Conservation (phyloP, 2,888 invertebrate species). For the Drosophila suboccidentalis region DNA sequence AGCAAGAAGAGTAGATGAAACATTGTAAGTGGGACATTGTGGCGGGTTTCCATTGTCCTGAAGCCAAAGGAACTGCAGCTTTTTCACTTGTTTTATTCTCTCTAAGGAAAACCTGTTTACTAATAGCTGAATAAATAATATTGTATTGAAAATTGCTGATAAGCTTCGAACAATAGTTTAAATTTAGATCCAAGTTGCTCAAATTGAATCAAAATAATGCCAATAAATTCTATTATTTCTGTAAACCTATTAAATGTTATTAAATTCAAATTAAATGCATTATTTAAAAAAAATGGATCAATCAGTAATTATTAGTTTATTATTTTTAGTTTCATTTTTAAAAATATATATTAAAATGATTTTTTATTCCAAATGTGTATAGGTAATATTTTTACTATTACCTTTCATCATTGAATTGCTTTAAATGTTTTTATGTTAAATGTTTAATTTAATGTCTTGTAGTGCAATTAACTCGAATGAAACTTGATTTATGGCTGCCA, state of each 20-base stretch:
- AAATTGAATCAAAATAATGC: background rate
- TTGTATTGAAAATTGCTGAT: background rate
- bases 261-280: too few relatives aligned
- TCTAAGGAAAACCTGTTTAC: background rate
- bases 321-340: too few relatives aligned
- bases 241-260: too few relatives aligned
- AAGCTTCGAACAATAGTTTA: background rate
- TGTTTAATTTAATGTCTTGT: constrained; percentile 5
- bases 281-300: too few relatives aligned
- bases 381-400: too few relatives aligned
- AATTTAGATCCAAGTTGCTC: background rate
- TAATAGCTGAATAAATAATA: background rate
- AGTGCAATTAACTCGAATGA: constrained; percentile 14
- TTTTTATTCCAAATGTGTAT: background rate
- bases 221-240: too few relatives aligned
- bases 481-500: constrained; percentile 14
- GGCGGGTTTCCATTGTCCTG: constrained; percentile 4
- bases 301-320: too few relatives aligned
- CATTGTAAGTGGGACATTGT: constrained; percentile 19
- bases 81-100: background rate
- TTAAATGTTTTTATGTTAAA: background rate
- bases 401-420: background rate
- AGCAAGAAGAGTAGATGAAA: constrained; percentile 4
- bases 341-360: background rate
- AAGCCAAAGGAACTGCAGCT: constrained; percentile 5